phyloP scores from a whole-genome alignment of 2,113 vertebrate species.

The Vicugna pacos region DNA sequence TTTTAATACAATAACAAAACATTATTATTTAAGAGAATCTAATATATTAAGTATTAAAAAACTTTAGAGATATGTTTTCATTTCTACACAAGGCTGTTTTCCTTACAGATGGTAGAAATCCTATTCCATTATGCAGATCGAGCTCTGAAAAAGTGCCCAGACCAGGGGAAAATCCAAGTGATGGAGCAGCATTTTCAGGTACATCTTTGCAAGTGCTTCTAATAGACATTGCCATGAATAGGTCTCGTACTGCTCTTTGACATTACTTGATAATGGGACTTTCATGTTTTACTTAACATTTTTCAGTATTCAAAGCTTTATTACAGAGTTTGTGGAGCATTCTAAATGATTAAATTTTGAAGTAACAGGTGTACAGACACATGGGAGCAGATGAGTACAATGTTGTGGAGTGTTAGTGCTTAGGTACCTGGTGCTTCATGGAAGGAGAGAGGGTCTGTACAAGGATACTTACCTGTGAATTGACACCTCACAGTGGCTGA shows the following conservation, averaged over 20 bases:
- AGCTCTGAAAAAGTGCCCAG: conserved; percentile 95
- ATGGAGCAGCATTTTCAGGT: conserved; percentile 99
- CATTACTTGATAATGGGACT: neutral
- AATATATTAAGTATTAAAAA: conserved; percentile 39
- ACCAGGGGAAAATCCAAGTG: conserved; percentile 96
- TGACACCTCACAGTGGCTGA: neutral
- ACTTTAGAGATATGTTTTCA: conserved; percentile 12
- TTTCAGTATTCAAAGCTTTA: neutral
- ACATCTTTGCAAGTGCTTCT: neutral
- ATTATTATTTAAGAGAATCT: neutral
- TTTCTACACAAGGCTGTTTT: conserved; percentile 49
- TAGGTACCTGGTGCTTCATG: neutral
- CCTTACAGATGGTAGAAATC: conserved; percentile 95
- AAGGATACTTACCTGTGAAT: neutral
- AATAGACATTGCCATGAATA: neutral
- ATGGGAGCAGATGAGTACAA: neutral
- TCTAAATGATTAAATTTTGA: conserved; percentile 3
- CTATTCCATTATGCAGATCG: conserved; percentile 94
- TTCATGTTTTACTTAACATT: neutral
- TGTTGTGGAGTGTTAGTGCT: neutral
- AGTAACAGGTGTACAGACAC: neutral
- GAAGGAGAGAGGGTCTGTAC: neutral
- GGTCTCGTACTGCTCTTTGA: neutral
- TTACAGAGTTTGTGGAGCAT: neutral
- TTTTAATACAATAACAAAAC: conserved; percentile 29